Percentiles rank a stretch among this genome's conserved stretches.
phyloP scores from a whole-genome alignment of 2,113 vertebrate species.

The Echinops telfairi region DNA sequence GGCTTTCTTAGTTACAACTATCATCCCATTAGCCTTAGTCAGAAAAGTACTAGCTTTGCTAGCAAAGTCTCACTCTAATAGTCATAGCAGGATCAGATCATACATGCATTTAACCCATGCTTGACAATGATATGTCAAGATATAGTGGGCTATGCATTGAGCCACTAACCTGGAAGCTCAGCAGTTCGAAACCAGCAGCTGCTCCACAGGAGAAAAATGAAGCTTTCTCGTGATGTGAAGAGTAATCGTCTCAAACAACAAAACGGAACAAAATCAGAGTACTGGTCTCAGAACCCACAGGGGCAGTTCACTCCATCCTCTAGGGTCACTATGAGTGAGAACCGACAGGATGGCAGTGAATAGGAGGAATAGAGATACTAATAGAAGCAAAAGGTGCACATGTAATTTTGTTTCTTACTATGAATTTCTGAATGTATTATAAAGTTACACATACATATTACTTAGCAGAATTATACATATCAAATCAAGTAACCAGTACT shows the following conservation, averaged over 20 bases:
- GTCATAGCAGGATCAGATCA: neutral
- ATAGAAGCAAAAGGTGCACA: neutral
- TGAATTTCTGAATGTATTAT: neutral
- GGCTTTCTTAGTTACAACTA: too few species aligned
- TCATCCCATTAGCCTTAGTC: neutral
- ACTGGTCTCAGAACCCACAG: too few species aligned
- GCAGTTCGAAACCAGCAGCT: too few species aligned
- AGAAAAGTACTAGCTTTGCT: slow-evolving; percentile 2
- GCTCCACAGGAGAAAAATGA: too few species aligned
- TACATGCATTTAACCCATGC: neutral
- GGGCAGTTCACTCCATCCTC: too few species aligned
- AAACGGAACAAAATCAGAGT: too few species aligned
- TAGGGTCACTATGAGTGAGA: too few species aligned
- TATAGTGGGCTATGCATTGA: too few species aligned
- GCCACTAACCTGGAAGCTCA: too few species aligned
- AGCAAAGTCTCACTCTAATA: neutral
- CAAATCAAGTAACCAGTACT: neutral
- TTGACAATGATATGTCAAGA: neutral
- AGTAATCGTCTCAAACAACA: too few species aligned
- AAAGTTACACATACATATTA: neutral
- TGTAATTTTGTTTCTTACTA: neutral
- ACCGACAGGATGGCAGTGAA: too few species aligned
- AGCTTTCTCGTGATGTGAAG: too few species aligned
- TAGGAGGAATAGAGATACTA: neutral
- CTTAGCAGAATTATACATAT: neutral